phyloP scores from a whole-genome alignment of 2,113 vertebrate genomes.

The Pterocles orientalis region DNA sequence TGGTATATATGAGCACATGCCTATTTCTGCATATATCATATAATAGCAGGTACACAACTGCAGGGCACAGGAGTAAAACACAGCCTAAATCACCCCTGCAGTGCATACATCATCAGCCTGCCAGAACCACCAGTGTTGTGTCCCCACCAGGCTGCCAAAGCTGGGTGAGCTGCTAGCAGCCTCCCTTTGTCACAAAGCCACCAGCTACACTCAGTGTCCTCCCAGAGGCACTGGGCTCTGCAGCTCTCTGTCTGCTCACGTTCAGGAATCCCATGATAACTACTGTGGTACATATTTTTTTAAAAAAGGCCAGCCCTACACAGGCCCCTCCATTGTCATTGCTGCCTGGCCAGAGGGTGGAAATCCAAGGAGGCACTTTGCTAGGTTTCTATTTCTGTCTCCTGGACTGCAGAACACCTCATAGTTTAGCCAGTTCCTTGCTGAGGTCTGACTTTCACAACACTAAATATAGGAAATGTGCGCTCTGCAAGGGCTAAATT shows the following conservation, averaged over 20 bases:
- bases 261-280: not conserved
- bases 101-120: not conserved
- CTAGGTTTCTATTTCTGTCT: slow-evolving; percentile 26
- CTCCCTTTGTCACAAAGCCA: not conserved
- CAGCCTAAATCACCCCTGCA: not conserved
- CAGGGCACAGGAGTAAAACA: not conserved
- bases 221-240: not conserved
- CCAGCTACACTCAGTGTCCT: not conserved
- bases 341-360: not conserved
- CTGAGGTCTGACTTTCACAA: slow-evolving; percentile 52
- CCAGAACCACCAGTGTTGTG: rapidly evolving
- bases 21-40: not conserved
- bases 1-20: rapidly evolving
- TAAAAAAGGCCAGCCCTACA: not conserved
- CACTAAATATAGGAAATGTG: slow-evolving; percentile 68
- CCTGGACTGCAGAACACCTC: slow-evolving; percentile 21
- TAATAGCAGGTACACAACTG: rapidly evolving
- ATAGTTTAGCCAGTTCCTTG: slow-evolving; percentile 7
- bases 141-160: not conserved
- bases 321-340: not conserved
- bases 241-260: not conserved
- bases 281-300: not conserved
- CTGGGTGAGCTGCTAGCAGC: not conserved
- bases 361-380: not conserved
- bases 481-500: slow-evolving; percentile 58